These are phyloP conservation scores for Apostichopus californicus DNA, from an alignment of 35 echinoderm and acorn worm genomes.

Conservation along the genomic window DNA sequence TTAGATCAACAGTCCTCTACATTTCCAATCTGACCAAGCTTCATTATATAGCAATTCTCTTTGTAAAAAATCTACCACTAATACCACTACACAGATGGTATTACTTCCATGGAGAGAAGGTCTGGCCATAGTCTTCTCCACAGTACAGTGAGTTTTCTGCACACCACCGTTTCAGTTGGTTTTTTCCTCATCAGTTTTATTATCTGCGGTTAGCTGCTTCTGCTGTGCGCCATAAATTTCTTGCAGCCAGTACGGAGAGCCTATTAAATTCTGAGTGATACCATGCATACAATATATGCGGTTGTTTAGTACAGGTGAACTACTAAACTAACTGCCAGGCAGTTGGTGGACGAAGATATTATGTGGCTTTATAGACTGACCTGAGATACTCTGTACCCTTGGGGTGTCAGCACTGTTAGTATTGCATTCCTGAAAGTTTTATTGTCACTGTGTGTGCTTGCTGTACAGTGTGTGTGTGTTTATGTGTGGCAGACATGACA, in stretches of 20 bases:
- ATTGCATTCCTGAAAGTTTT: conserved; percentile 10
- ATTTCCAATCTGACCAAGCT: too few relatives aligned
- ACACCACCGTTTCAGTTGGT: background rate
- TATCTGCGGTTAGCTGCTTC: conserved; percentile 6
- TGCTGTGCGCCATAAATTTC: conserved; percentile 5
- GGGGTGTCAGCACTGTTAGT: conserved; percentile 19
- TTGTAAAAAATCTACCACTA: too few relatives aligned
- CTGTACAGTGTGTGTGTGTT: background rate
- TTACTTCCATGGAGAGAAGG: too few relatives aligned
- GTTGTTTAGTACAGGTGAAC: background rate
- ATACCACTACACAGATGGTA: too few relatives aligned
- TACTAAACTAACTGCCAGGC: background rate
- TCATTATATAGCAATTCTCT: too few relatives aligned
- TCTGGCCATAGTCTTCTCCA: too few relatives aligned
- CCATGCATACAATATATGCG: background rate
- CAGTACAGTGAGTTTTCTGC: too few relatives aligned
- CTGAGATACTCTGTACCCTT: conserved; percentile 3
- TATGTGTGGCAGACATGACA: too few relatives aligned
- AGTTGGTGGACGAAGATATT: background rate
- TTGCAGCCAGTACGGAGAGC: background rate
- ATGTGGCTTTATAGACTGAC: background rate
- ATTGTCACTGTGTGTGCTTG: background rate
- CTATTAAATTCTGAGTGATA: conserved; percentile 11
- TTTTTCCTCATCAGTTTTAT: conserved; percentile 6
- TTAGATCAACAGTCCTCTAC: too few relatives aligned